A percentile compares a stretch with the other conserved stretches of the same genome.
These are phyloP conservation scores for Masnerella sp. DNA, from an alignment of 2,888 invertebrate species.

Conservation along the genomic window DNA sequence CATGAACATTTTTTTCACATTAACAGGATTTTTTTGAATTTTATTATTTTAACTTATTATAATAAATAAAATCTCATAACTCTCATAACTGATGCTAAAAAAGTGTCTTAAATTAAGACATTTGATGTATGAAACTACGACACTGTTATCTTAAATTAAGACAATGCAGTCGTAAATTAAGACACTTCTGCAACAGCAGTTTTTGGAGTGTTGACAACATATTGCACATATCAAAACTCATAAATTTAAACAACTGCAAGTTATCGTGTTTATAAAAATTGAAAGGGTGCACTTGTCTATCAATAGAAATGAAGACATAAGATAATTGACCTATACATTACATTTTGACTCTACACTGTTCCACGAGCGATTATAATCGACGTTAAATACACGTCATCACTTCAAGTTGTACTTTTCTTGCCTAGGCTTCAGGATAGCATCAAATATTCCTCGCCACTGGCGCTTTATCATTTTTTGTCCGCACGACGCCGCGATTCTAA, in stretches of 20 bases:
- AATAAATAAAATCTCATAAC: too few species aligned
- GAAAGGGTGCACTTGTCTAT: conserved; percentile 16
- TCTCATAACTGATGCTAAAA: too few species aligned
- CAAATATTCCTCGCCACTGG: conserved; percentile 38
- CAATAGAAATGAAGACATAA: conserved; percentile 46
- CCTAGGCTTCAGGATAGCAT: conserved; percentile 51
- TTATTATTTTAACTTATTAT: too few species aligned
- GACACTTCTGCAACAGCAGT: too few species aligned
- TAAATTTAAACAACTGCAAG: conserved; percentile 8
- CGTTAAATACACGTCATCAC: conserved; percentile 58
- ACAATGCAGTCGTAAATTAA: too few species aligned
- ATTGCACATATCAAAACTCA: too few species aligned
- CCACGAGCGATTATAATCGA: conserved; percentile 30
- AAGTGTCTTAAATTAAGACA: too few species aligned
- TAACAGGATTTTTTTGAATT: too few species aligned
- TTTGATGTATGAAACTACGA: too few species aligned
- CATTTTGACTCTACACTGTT: conserved; percentile 38
- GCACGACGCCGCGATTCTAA: not conserved
- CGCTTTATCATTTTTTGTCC: conserved; percentile 22
- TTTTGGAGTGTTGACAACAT: too few species aligned
- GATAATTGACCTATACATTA: conserved; percentile 38
- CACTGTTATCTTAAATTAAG: too few species aligned
- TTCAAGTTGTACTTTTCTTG: conserved; percentile 54
- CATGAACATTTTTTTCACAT: too few species aligned
- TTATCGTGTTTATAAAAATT: conserved; percentile 43